Evolutionary conservation across 2,797 vertebrate genomes (phyloP).

Genomic region (Fundulus diaphanus): DNA sequence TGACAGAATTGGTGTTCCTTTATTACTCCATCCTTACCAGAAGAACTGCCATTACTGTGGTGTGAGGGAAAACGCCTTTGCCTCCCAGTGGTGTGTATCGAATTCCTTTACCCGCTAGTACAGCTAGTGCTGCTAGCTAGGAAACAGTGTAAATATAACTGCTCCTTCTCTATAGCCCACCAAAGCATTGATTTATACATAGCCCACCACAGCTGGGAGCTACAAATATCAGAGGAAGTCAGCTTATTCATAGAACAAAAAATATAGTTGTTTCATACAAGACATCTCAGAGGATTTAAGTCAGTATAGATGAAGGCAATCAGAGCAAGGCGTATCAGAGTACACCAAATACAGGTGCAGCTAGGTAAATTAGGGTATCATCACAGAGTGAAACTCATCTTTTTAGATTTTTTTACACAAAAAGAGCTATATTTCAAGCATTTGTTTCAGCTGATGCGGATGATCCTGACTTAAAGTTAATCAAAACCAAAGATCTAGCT

Average conservation of each 20-base stretch:
- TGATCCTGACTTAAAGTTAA: not conserved
- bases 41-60: conserved; percentile 58
- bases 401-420: not conserved
- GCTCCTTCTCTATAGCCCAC: conserved; percentile 76
- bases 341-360: conserved; percentile 39
- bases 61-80: conserved; percentile 58
- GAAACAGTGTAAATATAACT: conserved; percentile 80
- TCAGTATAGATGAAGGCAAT: conserved; percentile 69
- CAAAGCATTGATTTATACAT: conserved; percentile 81
- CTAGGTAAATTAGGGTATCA: not conserved
- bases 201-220: conserved; percentile 75
- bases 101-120: conserved; percentile 76
- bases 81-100: conserved; percentile 75
- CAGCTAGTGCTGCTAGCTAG: conserved; percentile 75
- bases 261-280: conserved; percentile 72
- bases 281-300: conserved; percentile 74
- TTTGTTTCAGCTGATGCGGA: not conserved
- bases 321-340: conserved; percentile 48
- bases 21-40: conserved; percentile 69
- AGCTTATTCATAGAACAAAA: conserved; percentile 77
- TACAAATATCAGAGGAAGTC: conserved; percentile 77
- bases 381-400: not conserved
- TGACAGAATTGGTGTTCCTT: conserved; percentile 63
- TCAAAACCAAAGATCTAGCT: no score
- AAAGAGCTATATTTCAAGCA: not conserved